Evolutionary conservation across 2,888 invertebrate genomes (phyloP).

Genomic region (Leptinotarsa peninsularis): DNA sequence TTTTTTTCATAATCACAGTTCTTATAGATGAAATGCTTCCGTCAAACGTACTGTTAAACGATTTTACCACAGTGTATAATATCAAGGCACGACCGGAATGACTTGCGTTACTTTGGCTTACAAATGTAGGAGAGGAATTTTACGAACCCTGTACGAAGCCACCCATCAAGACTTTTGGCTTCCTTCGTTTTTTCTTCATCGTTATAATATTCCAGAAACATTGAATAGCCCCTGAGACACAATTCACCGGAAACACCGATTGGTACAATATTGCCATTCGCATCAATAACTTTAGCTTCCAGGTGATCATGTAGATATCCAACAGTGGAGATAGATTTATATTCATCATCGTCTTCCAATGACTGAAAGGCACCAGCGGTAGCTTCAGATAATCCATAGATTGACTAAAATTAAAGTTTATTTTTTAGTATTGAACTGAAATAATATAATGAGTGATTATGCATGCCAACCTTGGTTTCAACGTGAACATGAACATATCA

Average conservation of each 20-base stretch:
- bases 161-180: constrained; percentile 75
- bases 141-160: constrained; percentile 83
- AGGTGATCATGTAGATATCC: constrained; percentile 71
- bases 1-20: too few relatives aligned
- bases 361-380: constrained; percentile 71
- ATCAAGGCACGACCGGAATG: too few relatives aligned
- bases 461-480: too few relatives aligned
- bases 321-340: constrained; percentile 68
- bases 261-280: constrained; percentile 74
- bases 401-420: constrained; percentile 64
- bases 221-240: constrained; percentile 78
- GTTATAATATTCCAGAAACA: constrained; percentile 86
- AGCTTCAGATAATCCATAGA: constrained; percentile 74
- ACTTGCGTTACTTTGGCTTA: too few relatives aligned
- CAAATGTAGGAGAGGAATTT: too few relatives aligned
- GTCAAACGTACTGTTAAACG: too few relatives aligned
- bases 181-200: constrained; percentile 81
- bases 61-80: too few relatives aligned
- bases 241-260: constrained; percentile 81
- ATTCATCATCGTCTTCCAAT: constrained; percentile 64
- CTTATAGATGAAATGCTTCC: too few relatives aligned
- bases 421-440: too few relatives aligned
- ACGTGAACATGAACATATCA: too few relatives aligned
- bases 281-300: constrained; percentile 77
- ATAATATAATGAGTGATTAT: too few relatives aligned